Evolutionary conservation across 2,888 invertebrate genomes (phyloP), one percentile per base, ranked within the genome.

Genomic region (Spilarctia lutea): DNA sequence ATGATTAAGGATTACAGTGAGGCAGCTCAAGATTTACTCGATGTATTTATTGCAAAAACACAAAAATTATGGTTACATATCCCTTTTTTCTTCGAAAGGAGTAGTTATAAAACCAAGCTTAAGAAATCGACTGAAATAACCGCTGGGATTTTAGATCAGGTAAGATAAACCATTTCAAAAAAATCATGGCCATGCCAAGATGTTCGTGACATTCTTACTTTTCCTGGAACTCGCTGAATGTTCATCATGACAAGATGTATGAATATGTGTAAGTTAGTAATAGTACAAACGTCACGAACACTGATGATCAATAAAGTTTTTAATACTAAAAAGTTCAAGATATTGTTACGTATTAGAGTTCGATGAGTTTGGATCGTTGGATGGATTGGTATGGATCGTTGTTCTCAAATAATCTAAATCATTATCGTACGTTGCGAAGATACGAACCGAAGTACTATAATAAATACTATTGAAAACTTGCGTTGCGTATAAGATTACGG

Each of bases 61-160:
- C 72, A 74, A 33, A 76, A 79, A 11, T 4, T 82, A 18, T 84
- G 81, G 82, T 72, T 83, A 13, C 83, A 85, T 68, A 73, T 73
- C 4, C 78, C 81, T 33, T 78, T 79, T 39, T 48, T 82, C 30
- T 85, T 74, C 48, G 79, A 72, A 39, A 35, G 66, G 24, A 72
- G 72, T 30, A 35, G 4, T 8, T 67, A 72, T 18, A 72, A 72
- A 13, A 56, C 60, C 27, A 67, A 27, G 7, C 56, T 72, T 6
- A 42, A 56, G 2, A 56, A 18, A 56, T 52, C 52, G 18, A 24
- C 67, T 20, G 35, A 56, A 72, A 52, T 42, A 52, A 67, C 66
- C 8, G 13, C 52, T 18, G 30, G 10, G 10, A 72, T 72, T 13
- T 56, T 65, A 39, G 56, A 56, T 56, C n/a, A 67, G 39, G 72